Evolutionary conservation across 1,140 invertebrate species (phyloP), one percentile per base, ranked within the genome.

Genomic region (Aphaenogaster rudis): DNA sequence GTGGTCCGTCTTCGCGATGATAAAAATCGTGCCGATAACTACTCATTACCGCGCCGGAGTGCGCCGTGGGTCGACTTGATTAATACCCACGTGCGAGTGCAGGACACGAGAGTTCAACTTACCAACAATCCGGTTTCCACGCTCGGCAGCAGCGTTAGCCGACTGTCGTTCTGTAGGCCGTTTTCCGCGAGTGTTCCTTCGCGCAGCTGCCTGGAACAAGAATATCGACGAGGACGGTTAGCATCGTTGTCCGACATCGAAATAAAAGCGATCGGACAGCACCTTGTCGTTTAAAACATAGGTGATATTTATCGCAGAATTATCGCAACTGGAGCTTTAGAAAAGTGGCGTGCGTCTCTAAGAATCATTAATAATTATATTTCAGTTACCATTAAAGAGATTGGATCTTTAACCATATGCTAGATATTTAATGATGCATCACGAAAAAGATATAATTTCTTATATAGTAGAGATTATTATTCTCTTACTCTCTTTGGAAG

Each of bases 101-200:
- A n/a, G 54, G 33, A 72, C 33, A 21, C 21, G 45, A 52, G 79
- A 77, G 76, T 50, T 85, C 52, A 42, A 88, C 98, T 98, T 96
- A 99, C 98, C 97, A 99, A 96, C 92, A 99, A 96, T 94, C 98
- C 98, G 91, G 98, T 99, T 96, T 99, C 98, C 77, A 99, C 98
- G 96, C 97, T 98, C 72, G 98, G 98, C 93, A 99, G 96, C 91
- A 99, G 96, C 88, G 98, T 98, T 86, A 99, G 97, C 92, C 97
- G 97, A 90, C 98, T 98, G 85, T 98, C 98, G 95, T 99, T 98
- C 93, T 97, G 96, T 86, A 99, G 96, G 86, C 97, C 97, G 96
- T 99, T 98, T 94, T 99, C 98, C 94, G 97, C 96, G 59, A 99
- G 96, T 86, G 97, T 98, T 64, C 98, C 98, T 89, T 98, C 98